Base-by-base conservation (phyloP, 2,888 invertebrate species). In the Loripinus fragilis region DNA sequence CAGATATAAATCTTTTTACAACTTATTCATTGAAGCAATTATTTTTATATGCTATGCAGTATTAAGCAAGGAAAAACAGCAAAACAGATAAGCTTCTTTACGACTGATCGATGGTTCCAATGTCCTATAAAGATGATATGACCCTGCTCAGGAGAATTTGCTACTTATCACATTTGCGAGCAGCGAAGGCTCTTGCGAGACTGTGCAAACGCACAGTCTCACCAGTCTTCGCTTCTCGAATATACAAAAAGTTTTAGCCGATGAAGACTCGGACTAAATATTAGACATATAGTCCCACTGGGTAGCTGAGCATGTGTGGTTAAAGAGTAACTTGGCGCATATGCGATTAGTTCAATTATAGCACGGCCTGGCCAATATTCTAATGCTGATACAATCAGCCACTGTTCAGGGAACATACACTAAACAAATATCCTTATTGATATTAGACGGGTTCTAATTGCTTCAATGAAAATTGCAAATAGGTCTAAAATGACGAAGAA, bases 401-500 rank as follows among this genome's bases (percentile, higher is more conserved):
- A 20, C 25, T 52, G 38, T 38, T 38, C 38, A 38, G 38, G 7
- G 52, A 52, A 60, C 3, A 60, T 33, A 60, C 60, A 33, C 60
- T 60, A 2, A 2, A 33, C 33, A 60, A 33, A 33, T 15, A 60
- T 17, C 33, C 28, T 33, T 60, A 33, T 60, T 60, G 60, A 60
- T 60, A 60, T 60, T 33, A 33, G 17, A 8, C 3, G 3, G 60
- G 60, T 33, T 33, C n/a, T 81, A 60, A 76, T 77, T 74, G 67
- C 74, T 42, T 70, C 79, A 69, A 76, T 71, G 72, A 68, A 74
- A 50, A 68, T 38, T 77, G 74, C 52, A 68, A 71, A 75, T 73
- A 73, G 75, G 73, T 80, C 64, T 35, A 45, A 80, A 38, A 76
- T 78, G 80, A 83, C 83, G 83, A 80, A 83, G 83, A 83, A 83